A percentile compares a stretch with the other conserved stretches of the same genome.
Conservation (phyloP, 2,888 invertebrate species). For the Metellina segmentata region DNA sequence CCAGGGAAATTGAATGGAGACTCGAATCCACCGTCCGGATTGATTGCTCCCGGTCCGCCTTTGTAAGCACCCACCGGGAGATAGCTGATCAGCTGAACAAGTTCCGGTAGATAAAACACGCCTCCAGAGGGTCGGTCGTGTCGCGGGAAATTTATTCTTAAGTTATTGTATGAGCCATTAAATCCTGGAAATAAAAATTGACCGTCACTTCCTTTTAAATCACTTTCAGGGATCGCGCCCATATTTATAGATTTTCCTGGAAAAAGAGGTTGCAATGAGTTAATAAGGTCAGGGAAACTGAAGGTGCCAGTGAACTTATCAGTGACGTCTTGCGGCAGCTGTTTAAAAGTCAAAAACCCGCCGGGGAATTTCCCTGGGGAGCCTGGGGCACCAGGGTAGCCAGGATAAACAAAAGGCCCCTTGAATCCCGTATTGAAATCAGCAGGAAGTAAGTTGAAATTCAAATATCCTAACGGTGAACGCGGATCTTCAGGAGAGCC, state of each 20-base stretch:
- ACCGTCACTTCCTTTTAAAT: not conserved
- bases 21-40: not conserved
- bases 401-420: constrained; percentile 30
- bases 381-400: constrained; percentile 9
- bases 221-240: constrained; percentile 4
- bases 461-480: not conserved
- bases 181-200: constrained; percentile 35
- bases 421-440: not conserved
- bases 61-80: constrained; percentile 17
- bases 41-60: not conserved
- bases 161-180: constrained; percentile 9
- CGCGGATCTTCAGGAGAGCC: not conserved
- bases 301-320: constrained; percentile 4
- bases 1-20: constrained; percentile 43
- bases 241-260: constrained; percentile 21
- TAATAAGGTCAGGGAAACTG: constrained; percentile 19
- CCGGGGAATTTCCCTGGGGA: not conserved
- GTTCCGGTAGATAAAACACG: constrained; percentile 45
- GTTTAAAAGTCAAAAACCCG: constrained; percentile 10
- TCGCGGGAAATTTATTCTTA: not conserved
- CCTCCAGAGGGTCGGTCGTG: constrained; percentile 12
- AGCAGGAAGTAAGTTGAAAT: not conserved
- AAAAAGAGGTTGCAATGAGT: constrained; percentile 16
- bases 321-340: not conserved
- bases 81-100: constrained; percentile 22